Evolutionary conservation across 2,888 invertebrate species (phyloP).

Genomic region (Halocaridina rubra): DNA sequence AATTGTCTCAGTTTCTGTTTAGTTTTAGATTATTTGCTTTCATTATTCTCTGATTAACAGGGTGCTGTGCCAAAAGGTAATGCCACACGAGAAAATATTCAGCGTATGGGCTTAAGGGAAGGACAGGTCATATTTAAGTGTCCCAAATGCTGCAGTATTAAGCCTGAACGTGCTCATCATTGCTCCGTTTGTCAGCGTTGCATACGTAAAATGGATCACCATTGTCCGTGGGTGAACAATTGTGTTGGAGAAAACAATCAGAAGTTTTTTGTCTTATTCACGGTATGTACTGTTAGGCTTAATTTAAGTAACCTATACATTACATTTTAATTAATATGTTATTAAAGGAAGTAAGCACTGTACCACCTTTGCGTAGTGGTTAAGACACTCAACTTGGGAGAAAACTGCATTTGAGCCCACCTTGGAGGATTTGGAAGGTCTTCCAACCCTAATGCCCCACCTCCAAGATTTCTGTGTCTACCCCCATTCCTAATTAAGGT

Average conservation of each 20-base stretch:
- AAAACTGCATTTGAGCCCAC: too few relatives aligned
- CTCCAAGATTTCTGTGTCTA: too few relatives aligned
- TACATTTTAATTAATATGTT: too few relatives aligned
- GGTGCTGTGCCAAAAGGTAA: constrained; percentile 95
- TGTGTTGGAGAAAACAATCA: constrained; percentile 99
- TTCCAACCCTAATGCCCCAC: too few relatives aligned
- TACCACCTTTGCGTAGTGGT: too few relatives aligned
- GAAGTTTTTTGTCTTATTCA: constrained; percentile 98
- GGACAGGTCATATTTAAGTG: constrained; percentile 76
- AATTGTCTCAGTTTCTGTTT: neutral
- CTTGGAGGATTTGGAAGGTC: too few relatives aligned
- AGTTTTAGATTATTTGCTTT: neutral
- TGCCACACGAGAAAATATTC: constrained; percentile 94
- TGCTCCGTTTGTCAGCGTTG: constrained; percentile 92
- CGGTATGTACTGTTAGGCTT: too few relatives aligned
- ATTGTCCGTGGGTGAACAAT: constrained; percentile 98
- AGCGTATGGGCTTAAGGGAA: constrained; percentile 90
- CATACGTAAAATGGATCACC: constrained; percentile 87
- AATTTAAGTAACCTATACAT: too few relatives aligned
- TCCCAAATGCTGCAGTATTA: constrained; percentile 95
- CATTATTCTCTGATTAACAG: constrained; percentile 70
- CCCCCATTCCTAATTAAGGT: too few relatives aligned
- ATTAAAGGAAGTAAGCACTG: too few relatives aligned
- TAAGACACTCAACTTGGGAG: too few relatives aligned
- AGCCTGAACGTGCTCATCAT: constrained; percentile 95